Percentiles rank a stretch among this genome's conserved stretches.
Conservation (phyloP, 2,797 vertebrate species). For the Echeneis naucrates region DNA sequence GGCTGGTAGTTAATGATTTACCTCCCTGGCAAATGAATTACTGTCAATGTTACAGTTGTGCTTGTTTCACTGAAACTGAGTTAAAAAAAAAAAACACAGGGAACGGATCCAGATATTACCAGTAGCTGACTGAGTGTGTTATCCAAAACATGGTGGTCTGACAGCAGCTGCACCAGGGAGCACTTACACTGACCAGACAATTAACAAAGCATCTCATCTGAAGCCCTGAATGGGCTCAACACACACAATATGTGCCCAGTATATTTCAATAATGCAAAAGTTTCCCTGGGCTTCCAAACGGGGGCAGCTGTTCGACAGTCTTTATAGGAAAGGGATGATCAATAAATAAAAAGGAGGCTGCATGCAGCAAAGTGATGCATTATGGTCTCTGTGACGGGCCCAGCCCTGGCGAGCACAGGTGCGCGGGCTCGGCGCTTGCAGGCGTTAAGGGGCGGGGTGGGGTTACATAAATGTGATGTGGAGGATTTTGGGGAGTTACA, state of each 20-base stretch:
- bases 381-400: slow-evolving; percentile 46
- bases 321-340: slow-evolving; percentile 72
- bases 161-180: slow-evolving; percentile 46
- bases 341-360: slow-evolving; percentile 74
- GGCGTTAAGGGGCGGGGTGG: slow-evolving; percentile 25
- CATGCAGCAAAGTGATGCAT: slow-evolving; percentile 41
- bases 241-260: slow-evolving; percentile 17
- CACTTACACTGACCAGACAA: slow-evolving; percentile 58
- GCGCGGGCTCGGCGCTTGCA: not conserved
- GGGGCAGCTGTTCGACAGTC: slow-evolving; percentile 63
- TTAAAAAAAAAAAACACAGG: not conserved
- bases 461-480: slow-evolving; percentile 68
- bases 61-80: slow-evolving; percentile 56
- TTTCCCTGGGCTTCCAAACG: slow-evolving; percentile 63
- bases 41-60: slow-evolving; percentile 15
- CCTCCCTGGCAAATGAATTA: slow-evolving; percentile 56
- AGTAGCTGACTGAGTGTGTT: not conserved
- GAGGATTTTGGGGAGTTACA: slow-evolving; percentile 69
- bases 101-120: slow-evolving; percentile 23
- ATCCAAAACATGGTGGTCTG: slow-evolving; percentile 13
- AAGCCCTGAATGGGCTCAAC: slow-evolving; percentile 35
- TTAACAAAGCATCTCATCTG: slow-evolving; percentile 60
- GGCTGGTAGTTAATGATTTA: too few species aligned
- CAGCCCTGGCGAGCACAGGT: slow-evolving; percentile 38
- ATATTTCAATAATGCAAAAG: slow-evolving; percentile 77